These are phyloP conservation scores for Bombus ignitus DNA, from an alignment of 1,140 invertebrate genomes.

Conservation along the genomic window DNA sequence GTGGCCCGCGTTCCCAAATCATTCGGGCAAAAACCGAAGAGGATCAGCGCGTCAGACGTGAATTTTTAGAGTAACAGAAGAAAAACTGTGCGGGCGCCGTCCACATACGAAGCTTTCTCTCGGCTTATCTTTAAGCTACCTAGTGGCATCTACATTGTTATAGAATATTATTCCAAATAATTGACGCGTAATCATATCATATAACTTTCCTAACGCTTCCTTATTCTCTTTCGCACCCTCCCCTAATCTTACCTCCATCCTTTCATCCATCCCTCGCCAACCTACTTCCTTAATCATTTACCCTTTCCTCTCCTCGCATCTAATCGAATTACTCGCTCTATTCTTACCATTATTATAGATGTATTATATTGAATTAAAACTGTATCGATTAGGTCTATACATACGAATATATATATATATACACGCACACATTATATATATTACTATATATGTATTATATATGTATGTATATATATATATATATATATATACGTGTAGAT, in stretches of 20 bases:
- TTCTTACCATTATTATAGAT: conserved; percentile 69
- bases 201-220: conserved; percentile 67
- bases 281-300: neutral
- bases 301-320: neutral
- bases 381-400: conserved; percentile 60
- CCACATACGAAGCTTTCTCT: conserved; percentile 74
- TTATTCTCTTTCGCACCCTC: conserved; percentile 32
- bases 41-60: neutral
- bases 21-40: conserved; percentile 26
- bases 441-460: conserved; percentile 13
- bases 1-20: conserved; percentile 55
- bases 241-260: conserved; percentile 1
- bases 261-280: neutral
- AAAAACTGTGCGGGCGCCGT: conserved; percentile 73
- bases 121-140: conserved; percentile 65
- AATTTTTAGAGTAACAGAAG: conserved; percentile 47
- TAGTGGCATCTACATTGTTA: conserved; percentile 64
- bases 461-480: neutral
- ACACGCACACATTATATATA: conserved; percentile 6
- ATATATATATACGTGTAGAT: conserved; percentile 24
- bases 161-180: conserved; percentile 72
- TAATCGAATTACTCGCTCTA: conserved; percentile 65
- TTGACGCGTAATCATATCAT: conserved; percentile 75
- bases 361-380: conserved; percentile 69
- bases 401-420: conserved; percentile 14